Conservation (phyloP, 1,140 invertebrate species). For the Leptinotarsa texana region DNA sequence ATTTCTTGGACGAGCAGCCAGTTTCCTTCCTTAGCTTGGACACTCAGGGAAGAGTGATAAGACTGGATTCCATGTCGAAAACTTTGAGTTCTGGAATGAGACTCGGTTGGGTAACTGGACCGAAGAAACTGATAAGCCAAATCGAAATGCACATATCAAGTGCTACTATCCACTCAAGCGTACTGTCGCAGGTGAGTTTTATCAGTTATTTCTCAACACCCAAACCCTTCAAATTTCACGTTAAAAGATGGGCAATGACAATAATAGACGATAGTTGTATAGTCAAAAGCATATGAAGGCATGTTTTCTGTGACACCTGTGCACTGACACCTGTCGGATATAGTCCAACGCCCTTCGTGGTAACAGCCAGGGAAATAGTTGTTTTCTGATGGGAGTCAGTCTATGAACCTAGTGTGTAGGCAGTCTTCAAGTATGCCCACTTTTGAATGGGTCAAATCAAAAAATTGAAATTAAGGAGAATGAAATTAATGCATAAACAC, state of each 20-base stretch:
- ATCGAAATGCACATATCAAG: slow-evolving; percentile 75
- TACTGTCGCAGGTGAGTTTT: slow-evolving; percentile 67
- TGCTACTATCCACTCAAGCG: slow-evolving; percentile 72
- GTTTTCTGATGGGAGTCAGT: too few relatives aligned
- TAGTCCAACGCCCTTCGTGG: too few relatives aligned
- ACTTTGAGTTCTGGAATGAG: slow-evolving; percentile 73
- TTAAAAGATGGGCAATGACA: neutral
- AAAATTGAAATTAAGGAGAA: too few relatives aligned
- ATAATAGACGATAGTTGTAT: too few relatives aligned
- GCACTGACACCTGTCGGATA: too few relatives aligned
- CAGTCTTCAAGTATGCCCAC: too few relatives aligned
- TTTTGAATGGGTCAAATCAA: too few relatives aligned
- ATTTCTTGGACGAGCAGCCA: slow-evolving; percentile 66
- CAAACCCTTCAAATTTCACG: neutral
- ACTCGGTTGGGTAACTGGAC: slow-evolving; percentile 73
- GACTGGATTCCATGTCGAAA: slow-evolving; percentile 83
- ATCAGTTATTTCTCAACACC: neutral
- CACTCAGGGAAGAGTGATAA: slow-evolving; percentile 73
- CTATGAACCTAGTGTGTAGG: too few relatives aligned
- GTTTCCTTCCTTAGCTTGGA: slow-evolving; percentile 77
- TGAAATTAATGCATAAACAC: too few relatives aligned
- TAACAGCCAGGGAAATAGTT: too few relatives aligned
- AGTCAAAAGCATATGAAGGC: too few relatives aligned
- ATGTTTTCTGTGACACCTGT: too few relatives aligned
- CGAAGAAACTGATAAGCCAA: slow-evolving; percentile 62